phyloP scores from a whole-genome alignment of 92 coral and sea anemone genomes.

The Meandrina meandrites region DNA sequence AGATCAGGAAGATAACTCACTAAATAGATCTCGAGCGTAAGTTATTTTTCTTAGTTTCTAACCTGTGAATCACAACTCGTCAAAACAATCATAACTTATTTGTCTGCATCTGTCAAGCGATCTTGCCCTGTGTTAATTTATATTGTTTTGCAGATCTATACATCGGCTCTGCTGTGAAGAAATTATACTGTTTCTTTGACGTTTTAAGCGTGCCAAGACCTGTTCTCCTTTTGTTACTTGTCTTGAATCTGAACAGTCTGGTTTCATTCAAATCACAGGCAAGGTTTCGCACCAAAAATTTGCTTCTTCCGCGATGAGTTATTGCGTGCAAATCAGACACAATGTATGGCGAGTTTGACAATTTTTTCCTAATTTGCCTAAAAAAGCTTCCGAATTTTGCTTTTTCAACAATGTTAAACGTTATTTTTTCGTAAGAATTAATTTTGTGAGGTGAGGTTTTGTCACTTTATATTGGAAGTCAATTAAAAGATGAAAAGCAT shows the following conservation, averaged over 20 bases:
- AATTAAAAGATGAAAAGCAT: background rate
- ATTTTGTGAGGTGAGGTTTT: background rate
- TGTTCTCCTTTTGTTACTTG: background rate
- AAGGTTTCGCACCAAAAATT: background rate
- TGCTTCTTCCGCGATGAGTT: background rate
- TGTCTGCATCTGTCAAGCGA: background rate
- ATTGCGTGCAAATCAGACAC: background rate
- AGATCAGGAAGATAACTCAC: conserved; percentile 65
- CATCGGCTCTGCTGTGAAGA: background rate
- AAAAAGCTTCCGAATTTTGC: background rate
- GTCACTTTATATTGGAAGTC: background rate
- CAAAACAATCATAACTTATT: background rate
- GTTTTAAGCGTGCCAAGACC: background rate
- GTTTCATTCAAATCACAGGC: background rate
- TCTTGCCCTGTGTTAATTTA: background rate
- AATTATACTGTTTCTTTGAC: background rate
- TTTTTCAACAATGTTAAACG: background rate
- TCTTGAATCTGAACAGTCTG: background rate
- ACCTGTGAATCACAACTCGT: conserved; percentile 5
- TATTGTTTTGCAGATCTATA: background rate
- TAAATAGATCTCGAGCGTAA: conserved; percentile 75
- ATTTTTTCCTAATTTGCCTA: background rate
- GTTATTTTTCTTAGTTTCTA: conserved; percentile 23
- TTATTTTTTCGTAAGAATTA: background rate
- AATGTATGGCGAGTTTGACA: background rate